Evolutionary conservation across 2,113 vertebrate species (phyloP), one percentile per base, ranked within the genome.

Genomic region (Trochalopteron elliotii): DNA sequence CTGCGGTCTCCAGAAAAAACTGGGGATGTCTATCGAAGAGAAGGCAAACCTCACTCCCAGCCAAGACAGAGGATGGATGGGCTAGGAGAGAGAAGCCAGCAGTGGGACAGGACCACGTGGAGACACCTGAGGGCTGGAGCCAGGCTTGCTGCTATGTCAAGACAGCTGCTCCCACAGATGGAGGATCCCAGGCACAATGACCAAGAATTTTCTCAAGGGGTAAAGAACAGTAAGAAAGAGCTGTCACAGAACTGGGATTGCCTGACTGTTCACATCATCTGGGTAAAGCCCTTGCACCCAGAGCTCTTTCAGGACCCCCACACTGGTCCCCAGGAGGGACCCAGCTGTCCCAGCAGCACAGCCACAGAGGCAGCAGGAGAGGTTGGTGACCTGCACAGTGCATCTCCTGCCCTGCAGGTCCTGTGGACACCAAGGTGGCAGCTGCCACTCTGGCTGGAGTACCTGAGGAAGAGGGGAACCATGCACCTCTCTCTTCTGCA

Each of bases 401-500:
- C n/a, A n/a, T n/a, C 28, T 74, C 15, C 24, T n/a, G 42, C 15
- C 24, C 19, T 2, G 0, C 10, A n/a, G 3, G 10, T 49, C 23
- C 12, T 1, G 0, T 15, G 30, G 50, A n/a, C 40, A 49, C 30
- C n/a, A 12, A 24, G 23, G 10, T 47, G 40, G 28, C n/a, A n/a
- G 50, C 15, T 85, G 50, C 19, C 5, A 19, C 35, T 20, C n/a
- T 35, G 27, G 24, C 70, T 75, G 35, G 42, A 49, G 24, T 5
- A n/a, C 19, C 30, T 30, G 42, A 57, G 42, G 30, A 56, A n/a
- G 42, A 40, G 30, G 12, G 31, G 40, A 72, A 10, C 15, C 18
- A 39, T 30, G 15, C 0, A 0, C 5, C 19, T 65, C 50, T n/a
- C n/a, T 47, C 40, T 56, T 74, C 70, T 56, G 15, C 50, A 56